phyloP scores from a whole-genome alignment of 2,797 vertebrate genomes.

The Gymnothorax reevesii region DNA sequence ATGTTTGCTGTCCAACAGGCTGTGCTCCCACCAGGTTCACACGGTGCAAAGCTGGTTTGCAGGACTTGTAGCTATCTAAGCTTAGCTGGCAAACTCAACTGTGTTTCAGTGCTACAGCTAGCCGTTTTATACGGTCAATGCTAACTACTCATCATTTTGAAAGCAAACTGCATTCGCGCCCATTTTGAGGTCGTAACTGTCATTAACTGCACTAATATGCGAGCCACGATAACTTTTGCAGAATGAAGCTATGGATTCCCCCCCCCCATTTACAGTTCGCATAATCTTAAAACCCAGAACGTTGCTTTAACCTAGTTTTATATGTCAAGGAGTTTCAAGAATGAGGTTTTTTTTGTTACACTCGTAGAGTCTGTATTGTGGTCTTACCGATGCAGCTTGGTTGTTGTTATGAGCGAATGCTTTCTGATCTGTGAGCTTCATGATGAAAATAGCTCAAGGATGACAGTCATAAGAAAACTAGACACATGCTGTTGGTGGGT shows the following conservation, averaged over 20 bases:
- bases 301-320: too few relatives aligned
- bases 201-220: background rate
- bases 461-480: too few relatives aligned
- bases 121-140: too few relatives aligned
- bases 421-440: too few relatives aligned
- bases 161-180: constrained; percentile 1
- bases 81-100: background rate
- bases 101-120: too few relatives aligned
- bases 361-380: too few relatives aligned
- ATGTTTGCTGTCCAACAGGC: background rate
- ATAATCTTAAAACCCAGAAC: background rate
- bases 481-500: too few relatives aligned
- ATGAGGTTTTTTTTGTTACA: too few relatives aligned
- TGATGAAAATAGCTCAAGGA: too few relatives aligned
- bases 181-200: background rate
- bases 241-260: background rate
- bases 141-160: background rate
- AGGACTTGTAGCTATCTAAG: background rate
- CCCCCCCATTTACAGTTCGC: background rate
- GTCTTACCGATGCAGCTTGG: too few relatives aligned
- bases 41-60: background rate
- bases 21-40: background rate
- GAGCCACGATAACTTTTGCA: background rate
- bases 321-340: too few relatives aligned
- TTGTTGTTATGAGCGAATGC: too few relatives aligned